A percentile compares a stretch with the other conserved stretches of the same genome.
These are phyloP conservation scores for Diorhabda elongata DNA, from an alignment of 1,140 invertebrate genomes.

Conservation along the genomic window DNA sequence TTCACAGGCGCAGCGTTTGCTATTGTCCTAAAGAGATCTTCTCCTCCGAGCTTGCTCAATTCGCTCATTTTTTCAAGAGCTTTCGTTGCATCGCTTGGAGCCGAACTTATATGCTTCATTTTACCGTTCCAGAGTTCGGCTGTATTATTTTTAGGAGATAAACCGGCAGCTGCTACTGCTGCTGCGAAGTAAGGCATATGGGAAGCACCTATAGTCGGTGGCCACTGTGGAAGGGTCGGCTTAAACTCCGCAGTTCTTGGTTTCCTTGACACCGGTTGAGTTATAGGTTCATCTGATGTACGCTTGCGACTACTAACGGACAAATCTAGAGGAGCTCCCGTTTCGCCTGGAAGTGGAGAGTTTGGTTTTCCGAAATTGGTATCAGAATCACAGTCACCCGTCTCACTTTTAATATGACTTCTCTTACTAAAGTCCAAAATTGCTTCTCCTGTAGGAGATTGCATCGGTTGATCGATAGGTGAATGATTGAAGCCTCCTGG, in stretches of 20 bases:
- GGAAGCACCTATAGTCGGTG: constrained; percentile 68
- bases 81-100: constrained; percentile 75
- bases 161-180: constrained; percentile 67
- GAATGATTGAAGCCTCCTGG: constrained; percentile 45
- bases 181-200: constrained; percentile 77
- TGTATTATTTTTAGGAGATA: constrained; percentile 64
- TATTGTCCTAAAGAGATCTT: constrained; percentile 66
- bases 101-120: constrained; percentile 61
- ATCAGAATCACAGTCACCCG: constrained; percentile 58
- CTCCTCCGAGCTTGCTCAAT: constrained; percentile 75
- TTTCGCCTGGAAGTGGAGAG: constrained; percentile 50
- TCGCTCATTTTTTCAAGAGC: constrained; percentile 90
- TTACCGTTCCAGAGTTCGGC: constrained; percentile 75
- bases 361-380: constrained; percentile 64
- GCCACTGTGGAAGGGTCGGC: constrained; percentile 67
- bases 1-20: constrained; percentile 49
- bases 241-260: constrained; percentile 56
- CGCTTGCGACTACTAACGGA: constrained; percentile 71
- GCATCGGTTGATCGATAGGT: constrained; percentile 47
- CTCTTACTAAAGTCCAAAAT: constrained; percentile 75
- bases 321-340: constrained; percentile 73
- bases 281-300: constrained; percentile 59
- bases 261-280: constrained; percentile 60
- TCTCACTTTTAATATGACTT: constrained; percentile 47
- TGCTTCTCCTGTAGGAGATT: constrained; percentile 52